Percentiles rank a stretch among this genome's conserved stretches.
Conservation (phyloP, 2,113 vertebrate genomes). For the Zosterops lateralis region DNA sequence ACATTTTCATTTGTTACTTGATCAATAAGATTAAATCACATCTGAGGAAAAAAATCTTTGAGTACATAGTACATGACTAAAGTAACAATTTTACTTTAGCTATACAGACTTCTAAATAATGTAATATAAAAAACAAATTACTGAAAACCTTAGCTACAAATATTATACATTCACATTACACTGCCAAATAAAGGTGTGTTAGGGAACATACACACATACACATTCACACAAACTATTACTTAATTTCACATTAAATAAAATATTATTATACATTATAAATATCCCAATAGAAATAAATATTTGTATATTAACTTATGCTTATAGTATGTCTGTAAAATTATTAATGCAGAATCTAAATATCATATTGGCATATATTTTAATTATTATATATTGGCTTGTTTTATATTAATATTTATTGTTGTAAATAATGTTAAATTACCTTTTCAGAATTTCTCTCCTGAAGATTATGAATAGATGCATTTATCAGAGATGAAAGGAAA, state of each 20-base stretch:
- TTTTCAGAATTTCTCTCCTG: constrained; percentile 62
- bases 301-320: background rate
- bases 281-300: background rate
- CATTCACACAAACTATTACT: background rate
- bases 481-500: constrained; percentile 76
- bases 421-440: constrained; percentile 69
- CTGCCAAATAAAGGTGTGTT: background rate
- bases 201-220: background rate
- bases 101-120: background rate
- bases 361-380: background rate
- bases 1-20: background rate
- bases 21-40: background rate
- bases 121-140: background rate
- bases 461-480: constrained; percentile 72
- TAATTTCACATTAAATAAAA: background rate
- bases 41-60: background rate
- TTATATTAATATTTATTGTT: background rate
- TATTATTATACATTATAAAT: background rate
- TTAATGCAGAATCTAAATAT: background rate
- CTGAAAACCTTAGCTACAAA: background rate
- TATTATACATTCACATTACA: background rate
- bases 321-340: background rate
- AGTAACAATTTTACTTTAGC: background rate
- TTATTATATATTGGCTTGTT: background rate
- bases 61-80: background rate